Evolutionary conservation across 2,888 invertebrate genomes (phyloP), one percentile per base, ranked within the genome.

Genomic region (Eristalis intricaria): DNA sequence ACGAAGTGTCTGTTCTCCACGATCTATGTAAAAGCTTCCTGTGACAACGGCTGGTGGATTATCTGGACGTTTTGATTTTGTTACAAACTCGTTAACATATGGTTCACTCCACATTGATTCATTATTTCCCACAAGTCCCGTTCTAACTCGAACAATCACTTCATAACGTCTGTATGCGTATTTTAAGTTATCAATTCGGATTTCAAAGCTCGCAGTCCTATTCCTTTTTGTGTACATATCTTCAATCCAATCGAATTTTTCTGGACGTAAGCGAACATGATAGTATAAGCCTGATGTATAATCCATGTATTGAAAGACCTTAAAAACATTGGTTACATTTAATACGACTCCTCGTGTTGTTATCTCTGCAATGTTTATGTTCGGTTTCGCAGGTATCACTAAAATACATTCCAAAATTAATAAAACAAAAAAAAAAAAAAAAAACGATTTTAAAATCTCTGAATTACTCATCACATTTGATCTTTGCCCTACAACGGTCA

Each of bases 1-100:
- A 91, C 95, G 95, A 60, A 97, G 93, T 74, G 95, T 94, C 88
- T 96, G 94, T 83, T 94, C 94, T 56, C 93, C 92, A 23, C 94
- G 93, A 90, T 95, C 94, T 88, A 95, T 94, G 91, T 96, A 95
- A 91, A 97, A 97, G 90, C 96, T 96, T 58, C 97, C 97, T 19
- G 95, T 93, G 88, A 95, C 95, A 4, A 96, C 95, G 70, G 94
- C 94, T 0, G 97, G 97, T 40, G 97, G 95, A 40, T 94, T 93
- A 22, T 94, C 94, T 1, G 97, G 97, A 80, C 88, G 89, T 19
- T 89, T 89, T 0, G 91, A 80, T 0, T 66, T 93, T 4, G 97
- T 97, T 88, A 94, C 94, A 89, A 96, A 94, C 2, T 94, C 93
- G 66, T 94, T 91, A 50, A 94, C 94, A 61, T 95, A 94, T 87